phyloP scores from a whole-genome alignment of 2,797 vertebrate species.

The Mus minutoides region DNA sequence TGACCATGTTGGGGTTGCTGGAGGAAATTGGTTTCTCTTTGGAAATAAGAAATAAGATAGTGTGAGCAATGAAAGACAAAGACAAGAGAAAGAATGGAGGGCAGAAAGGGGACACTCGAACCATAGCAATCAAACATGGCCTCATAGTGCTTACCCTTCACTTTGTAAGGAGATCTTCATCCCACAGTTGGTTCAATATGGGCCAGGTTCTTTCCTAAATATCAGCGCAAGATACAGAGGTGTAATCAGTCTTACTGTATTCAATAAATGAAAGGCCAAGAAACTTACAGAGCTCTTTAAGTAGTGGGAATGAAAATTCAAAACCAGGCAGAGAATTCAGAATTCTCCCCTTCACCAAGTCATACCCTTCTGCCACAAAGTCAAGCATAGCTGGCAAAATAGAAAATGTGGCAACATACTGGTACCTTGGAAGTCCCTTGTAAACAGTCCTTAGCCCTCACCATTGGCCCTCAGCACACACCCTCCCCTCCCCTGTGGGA shows the following conservation, averaged over 20 bases:
- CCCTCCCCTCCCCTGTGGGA: not conserved
- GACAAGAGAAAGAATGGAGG: not conserved
- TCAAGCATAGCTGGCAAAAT: constrained; percentile 64
- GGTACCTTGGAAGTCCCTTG: constrained; percentile 37
- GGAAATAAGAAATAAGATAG: not conserved
- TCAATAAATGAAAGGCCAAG: constrained; percentile 53
- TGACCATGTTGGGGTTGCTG: not conserved
- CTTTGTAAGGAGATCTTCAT: not conserved
- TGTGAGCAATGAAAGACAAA: not conserved
- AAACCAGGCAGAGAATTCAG: not conserved
- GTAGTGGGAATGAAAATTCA: constrained; percentile 54
- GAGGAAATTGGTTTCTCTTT: not conserved
- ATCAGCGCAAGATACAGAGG: not conserved
- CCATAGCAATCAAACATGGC: not conserved
- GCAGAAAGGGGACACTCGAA: not conserved
- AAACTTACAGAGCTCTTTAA: not conserved
- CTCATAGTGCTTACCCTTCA: not conserved
- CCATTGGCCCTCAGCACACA: not conserved
- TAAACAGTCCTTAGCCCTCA: constrained; percentile 47
- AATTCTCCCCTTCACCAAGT: constrained; percentile 13
- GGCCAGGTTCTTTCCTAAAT: not conserved
- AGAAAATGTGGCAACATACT: constrained; percentile 25
- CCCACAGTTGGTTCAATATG: not conserved
- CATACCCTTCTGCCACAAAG: constrained; percentile 21
- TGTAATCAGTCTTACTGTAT: not conserved